Evolutionary conservation across 37 sponge, comb jelly and placozoan species (phyloP).

Genomic region (Oopsacas minuta): DNA sequence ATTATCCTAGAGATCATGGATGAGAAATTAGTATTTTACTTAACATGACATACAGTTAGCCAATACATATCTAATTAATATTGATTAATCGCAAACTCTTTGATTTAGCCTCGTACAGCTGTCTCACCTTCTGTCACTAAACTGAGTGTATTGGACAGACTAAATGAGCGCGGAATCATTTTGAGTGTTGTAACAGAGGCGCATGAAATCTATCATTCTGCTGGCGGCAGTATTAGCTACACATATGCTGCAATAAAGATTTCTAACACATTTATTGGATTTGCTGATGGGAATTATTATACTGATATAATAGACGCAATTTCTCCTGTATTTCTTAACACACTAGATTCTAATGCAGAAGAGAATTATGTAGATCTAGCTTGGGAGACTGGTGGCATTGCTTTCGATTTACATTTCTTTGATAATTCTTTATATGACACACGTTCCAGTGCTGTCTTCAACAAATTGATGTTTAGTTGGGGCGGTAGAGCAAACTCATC

Average conservation of each 20-base stretch:
- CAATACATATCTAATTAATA: no score
- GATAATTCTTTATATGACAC: background rate
- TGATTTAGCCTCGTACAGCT: background rate
- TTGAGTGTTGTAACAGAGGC: background rate
- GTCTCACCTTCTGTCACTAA: background rate
- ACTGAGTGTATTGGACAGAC: background rate
- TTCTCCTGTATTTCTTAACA: background rate
- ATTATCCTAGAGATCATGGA: no score
- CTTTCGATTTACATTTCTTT: background rate
- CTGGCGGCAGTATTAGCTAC: background rate
- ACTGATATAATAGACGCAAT: background rate
- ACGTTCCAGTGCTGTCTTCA: background rate
- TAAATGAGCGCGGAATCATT: background rate
- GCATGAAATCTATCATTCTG: background rate
- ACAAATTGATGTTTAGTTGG: constrained; percentile 7
- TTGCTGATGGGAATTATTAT: background rate
- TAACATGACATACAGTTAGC: no score
- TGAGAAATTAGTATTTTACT: no score
- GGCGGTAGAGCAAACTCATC: background rate
- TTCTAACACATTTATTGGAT: background rate
- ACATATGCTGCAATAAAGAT: background rate
- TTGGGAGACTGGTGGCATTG: constrained; percentile 13
- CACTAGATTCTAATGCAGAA: background rate
- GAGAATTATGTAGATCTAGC: background rate
- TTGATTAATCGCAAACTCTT: no score